Conservation (phyloP, 2,888 invertebrate species). For the Chalcosyrphus nemorum region DNA sequence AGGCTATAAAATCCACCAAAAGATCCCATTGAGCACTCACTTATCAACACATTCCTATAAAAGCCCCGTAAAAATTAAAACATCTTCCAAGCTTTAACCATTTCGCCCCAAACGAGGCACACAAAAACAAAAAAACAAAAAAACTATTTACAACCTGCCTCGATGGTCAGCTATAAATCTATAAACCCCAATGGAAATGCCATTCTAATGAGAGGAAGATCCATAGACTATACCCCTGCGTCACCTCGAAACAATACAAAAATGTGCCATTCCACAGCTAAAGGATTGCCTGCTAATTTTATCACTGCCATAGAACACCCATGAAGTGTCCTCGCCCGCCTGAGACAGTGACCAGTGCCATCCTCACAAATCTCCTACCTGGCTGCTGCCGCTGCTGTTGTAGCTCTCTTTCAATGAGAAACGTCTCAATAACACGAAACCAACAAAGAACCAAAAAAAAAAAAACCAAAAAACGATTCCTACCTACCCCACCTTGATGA, state of each 20-base stretch:
- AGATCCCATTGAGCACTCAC: conserved; percentile 30
- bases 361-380: conserved; percentile 66
- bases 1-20: background rate
- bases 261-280: conserved; percentile 46
- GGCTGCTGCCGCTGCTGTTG: conserved; percentile 46
- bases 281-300: conserved; percentile 71
- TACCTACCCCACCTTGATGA: conserved; percentile 34
- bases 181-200: conserved; percentile 66
- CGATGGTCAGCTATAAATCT: conserved; percentile 58
- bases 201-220: conserved; percentile 61
- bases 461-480: background rate
- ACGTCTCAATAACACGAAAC: conserved; percentile 70
- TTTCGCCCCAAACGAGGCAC: conserved; percentile 23
- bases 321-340: conserved; percentile 68
- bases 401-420: conserved; percentile 53
- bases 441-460: conserved; percentile 1
- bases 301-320: conserved; percentile 73
- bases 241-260: conserved; percentile 50
- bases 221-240: conserved; percentile 20
- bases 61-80: conserved; percentile 36
- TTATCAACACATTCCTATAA: conserved; percentile 44
- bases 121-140: conserved; percentile 46
- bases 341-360: background rate
- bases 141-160: conserved; percentile 63
- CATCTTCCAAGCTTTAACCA: conserved; percentile 15